These are phyloP conservation scores for Anthophora plumipes DNA, from an alignment of 2,888 invertebrate genomes.

Conservation along the genomic window DNA sequence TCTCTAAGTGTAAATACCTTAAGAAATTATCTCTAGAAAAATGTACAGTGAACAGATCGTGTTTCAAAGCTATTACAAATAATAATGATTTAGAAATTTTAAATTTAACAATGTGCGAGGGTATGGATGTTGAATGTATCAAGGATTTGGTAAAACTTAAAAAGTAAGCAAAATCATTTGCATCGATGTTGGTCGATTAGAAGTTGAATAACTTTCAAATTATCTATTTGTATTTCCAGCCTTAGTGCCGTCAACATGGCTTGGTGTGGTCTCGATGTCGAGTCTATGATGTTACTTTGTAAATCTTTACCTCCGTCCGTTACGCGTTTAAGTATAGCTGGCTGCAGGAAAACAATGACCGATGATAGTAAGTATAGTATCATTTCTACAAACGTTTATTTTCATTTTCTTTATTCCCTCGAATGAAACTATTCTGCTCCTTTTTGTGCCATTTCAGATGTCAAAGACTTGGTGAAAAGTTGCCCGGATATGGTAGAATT, in stretches of 20 bases:
- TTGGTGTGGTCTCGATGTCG: conserved; percentile 90
- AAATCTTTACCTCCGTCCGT: conserved; percentile 88
- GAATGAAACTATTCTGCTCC: neutral
- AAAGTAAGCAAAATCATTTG: conserved; percentile 84
- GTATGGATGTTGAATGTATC: conserved; percentile 89
- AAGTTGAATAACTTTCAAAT: neutral
- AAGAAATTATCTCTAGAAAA: conserved; percentile 95
- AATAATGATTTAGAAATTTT: conserved; percentile 90
- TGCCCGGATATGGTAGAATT: conserved; percentile 92
- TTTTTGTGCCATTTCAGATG: conserved; percentile 86
- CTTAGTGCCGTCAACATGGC: conserved; percentile 91
- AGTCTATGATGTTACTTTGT: conserved; percentile 88
- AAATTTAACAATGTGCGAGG: conserved; percentile 93
- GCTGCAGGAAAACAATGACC: conserved; percentile 90
- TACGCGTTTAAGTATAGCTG: conserved; percentile 92
- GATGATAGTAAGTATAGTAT: conserved; percentile 89
- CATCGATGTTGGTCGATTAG: neutral
- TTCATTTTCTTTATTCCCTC: neutral
- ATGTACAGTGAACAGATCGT: conserved; percentile 87
- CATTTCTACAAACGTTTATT: neutral
- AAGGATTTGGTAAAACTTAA: conserved; percentile 86
- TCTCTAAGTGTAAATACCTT: conserved; percentile 89
- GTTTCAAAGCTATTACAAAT: conserved; percentile 89
- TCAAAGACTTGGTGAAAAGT: conserved; percentile 87
- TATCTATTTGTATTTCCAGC: conserved; percentile 80